Evolutionary conservation across 2,888 invertebrate species (phyloP), one percentile per base, ranked within the genome.

Genomic region (Malthinus flaveolus): DNA sequence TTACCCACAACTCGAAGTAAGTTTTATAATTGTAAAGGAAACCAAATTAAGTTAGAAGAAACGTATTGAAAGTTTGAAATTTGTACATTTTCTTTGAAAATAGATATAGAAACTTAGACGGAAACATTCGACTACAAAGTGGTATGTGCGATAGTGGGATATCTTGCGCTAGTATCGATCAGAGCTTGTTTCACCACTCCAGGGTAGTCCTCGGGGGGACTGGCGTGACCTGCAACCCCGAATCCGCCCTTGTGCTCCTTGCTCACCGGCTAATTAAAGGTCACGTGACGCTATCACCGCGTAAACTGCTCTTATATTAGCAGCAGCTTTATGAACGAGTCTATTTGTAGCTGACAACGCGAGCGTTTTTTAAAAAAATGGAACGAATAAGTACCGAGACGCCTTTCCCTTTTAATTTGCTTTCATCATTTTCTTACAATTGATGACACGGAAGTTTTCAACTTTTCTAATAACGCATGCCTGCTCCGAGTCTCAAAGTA

Each of bases 201-300:
- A 63, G 68, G 70, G 67, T 71, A 70, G 69, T 71, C 71, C 73
- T 70, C 71, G 67, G 66, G 71, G 73, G 73, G 72, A 71, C 68
- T 73, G 70, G 72, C 74, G 73, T 74, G 74, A 73, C 73, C 75
- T 71, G 73, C 71, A 74, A 72, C 73, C 72, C 73, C 70, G 66
- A 69, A 67, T 66, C 73, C 70, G 70, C 74, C 72, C 73, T 71
- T 68, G 68, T 68, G 64, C 70, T 70, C 61, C 64, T 64, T 61
- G 69, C 69, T 71, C 71, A 68, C 71, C 71, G 71, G 67, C 72
- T 74, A 74, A 75, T 75, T 75, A 75, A 73, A 73, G 74, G 74
- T 75, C 74, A 75, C 74, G 73, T 74, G 75, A 73, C 70, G 69
- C 68, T 68, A 68, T 71, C 70, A 66, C 68, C 69, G 66, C 64